A percentile compares a stretch with the other conserved stretches of the same genome.
phyloP scores from a whole-genome alignment of 2,888 invertebrate species.

The Drosophila neotestacea region DNA sequence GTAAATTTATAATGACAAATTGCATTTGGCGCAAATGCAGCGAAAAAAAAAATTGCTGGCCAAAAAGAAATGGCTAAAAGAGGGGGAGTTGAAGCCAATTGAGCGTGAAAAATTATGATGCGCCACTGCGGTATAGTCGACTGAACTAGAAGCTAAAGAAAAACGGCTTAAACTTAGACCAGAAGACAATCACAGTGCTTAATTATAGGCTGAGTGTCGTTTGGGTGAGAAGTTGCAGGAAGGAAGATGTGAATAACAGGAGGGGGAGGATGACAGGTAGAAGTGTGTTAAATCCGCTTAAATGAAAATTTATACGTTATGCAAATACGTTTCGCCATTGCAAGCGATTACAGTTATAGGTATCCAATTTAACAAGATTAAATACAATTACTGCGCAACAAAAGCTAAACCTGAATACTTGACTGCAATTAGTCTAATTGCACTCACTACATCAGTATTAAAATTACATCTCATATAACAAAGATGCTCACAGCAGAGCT shows the following conservation, averaged over 20 bases:
- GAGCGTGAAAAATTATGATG: slow-evolving; percentile 79
- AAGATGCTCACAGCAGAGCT: neutral
- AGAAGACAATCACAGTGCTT: slow-evolving; percentile 61
- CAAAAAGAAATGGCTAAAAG: slow-evolving; percentile 27
- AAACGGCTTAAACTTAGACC: slow-evolving; percentile 36
- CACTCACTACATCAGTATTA: slow-evolving; percentile 24
- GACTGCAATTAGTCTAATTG: slow-evolving; percentile 53
- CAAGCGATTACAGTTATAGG: slow-evolving; percentile 38
- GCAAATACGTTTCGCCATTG: slow-evolving; percentile 39
- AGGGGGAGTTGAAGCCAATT: slow-evolving; percentile 61
- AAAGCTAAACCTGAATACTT: slow-evolving; percentile 23
- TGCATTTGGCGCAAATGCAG: slow-evolving; percentile 76
- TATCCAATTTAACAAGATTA: slow-evolving; percentile 55
- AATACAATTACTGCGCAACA: slow-evolving; percentile 45
- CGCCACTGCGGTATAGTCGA: slow-evolving; percentile 23
- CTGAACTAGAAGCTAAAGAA: slow-evolving; percentile 22
- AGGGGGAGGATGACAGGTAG: neutral
- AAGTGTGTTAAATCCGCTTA: slow-evolving; percentile 57
- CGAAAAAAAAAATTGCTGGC: slow-evolving; percentile 34
- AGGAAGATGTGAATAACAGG: neutral
- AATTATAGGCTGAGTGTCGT: slow-evolving; percentile 58
- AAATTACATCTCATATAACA: slow-evolving; percentile 11
- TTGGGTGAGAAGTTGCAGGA: slow-evolving; percentile 12
- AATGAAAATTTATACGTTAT: slow-evolving; percentile 58
- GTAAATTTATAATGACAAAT: slow-evolving; percentile 83